Evolutionary conservation across 1,140 invertebrate genomes (phyloP), one percentile per base, ranked within the genome.

Genomic region (Drosophila cardini): DNA sequence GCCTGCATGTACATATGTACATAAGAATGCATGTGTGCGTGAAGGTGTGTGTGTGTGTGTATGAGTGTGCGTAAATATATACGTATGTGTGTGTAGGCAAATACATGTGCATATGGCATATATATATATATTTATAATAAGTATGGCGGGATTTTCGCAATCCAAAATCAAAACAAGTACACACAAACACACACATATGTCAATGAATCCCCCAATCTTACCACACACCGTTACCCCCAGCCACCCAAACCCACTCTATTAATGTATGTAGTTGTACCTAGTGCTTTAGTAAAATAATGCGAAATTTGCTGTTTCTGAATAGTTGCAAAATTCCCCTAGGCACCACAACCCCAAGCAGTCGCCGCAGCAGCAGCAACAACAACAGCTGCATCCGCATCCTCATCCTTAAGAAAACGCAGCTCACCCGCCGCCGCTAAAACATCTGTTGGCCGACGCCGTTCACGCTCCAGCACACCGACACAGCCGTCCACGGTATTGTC

Each of bases 291-390:
- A 69, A 82, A 91, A 91, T 91, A 91, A 91, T 90, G 68, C 73
- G 84, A 85, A 26, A 90, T 91, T 91, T 91, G 90, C 90, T 91
- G 90, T 91, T 91, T 91, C 90, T 91, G 90, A 91, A 91, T 91
- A 91, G 90, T 91, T 91, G 81, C 61, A 80, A 82, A 90, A 84
- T 91, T 91, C 90, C 90, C 80, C 76, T 91, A 91, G 90, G 90
- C 83, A 90, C 83, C 84, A 89, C 67, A 62, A 36, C 55, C 34
- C 34, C 8, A n/a, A 26, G 38, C 34, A 55, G 50, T n/a, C 42
- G 40, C 30, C 13, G 46, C 45, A 60, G 15, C 57, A 30, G 10
- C 56, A 48, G 10, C 53, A 60, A 0, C 45, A 13, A 16, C 57
- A 43, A 32, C 21, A 43, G 16, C 36, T 13, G 52, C 48, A 15